Base-by-base conservation (phyloP, 2,888 invertebrate genomes). In the Sarcophaga rosellei region DNA sequence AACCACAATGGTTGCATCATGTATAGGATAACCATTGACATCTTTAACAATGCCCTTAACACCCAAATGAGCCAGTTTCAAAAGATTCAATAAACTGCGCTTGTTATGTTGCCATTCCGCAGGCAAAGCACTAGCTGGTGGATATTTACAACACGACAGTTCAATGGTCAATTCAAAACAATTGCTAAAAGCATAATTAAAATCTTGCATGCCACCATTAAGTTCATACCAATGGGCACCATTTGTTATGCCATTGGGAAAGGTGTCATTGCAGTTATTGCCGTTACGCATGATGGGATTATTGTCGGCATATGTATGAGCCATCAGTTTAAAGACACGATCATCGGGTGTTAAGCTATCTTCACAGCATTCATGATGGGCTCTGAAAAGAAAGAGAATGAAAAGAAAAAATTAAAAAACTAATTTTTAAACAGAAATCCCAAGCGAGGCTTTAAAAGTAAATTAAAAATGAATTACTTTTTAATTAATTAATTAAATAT, bases 91-190 rank as follows among this genome's bases (percentile, higher is more conserved):
- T 79, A 99, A 93, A 0, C 99, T 94, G 88, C 96, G 97, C 91
- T 97, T 96, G 93, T 99, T 99, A 87, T 95, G 94, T 3, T 93
- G 92, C 99, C 99, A 99, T 94, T 97, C 97, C 3, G 93, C 91
- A 0, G 96, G 94, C 90, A 99, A 93, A n/a, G 95, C 94, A 0
- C 93, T 93, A 0, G 96, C 96, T 0, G 91, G 87, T 0, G 99
- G 99, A 93, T 95, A 99, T 94, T 99, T 99, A 94, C 97, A 97
- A 94, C 99, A 99, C 65, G 98, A 98, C 90, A 99, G 93, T 92
- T 99, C 99, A 90, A 99, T 95, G 0, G 99, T 99, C 81, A 99
- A 96, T 93, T 99, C 99, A 92, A 98, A 98, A 92, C 98, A 98
- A 94, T 99, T 99, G 3, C 98, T 98, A 91, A 97, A 95, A 4